Conservation (phyloP, 2,113 vertebrate species). For the Nerophis lumbriciformis region DNA sequence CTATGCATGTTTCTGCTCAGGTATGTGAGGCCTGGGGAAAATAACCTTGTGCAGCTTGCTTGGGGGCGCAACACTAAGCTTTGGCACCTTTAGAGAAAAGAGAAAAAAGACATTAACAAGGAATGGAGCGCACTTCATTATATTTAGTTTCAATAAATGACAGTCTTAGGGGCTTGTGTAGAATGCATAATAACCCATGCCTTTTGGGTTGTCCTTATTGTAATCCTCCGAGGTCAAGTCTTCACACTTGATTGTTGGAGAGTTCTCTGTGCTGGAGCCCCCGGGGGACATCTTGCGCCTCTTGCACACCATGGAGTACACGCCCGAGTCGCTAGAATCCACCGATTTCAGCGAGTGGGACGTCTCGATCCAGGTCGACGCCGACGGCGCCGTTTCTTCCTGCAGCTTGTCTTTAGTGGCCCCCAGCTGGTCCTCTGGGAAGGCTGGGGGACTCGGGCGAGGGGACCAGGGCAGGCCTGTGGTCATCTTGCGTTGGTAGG, state of each 20-base stretch:
- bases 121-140: slow-evolving; percentile 58
- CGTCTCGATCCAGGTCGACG: slow-evolving; percentile 89
- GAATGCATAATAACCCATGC: slow-evolving; percentile 96
- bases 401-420: slow-evolving; percentile 87
- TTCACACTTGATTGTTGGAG: slow-evolving; percentile 95
- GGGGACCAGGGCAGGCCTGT: slow-evolving; percentile 90
- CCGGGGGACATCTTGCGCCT: slow-evolving; percentile 88
- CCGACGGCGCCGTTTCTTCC: slow-evolving; percentile 72
- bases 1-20: slow-evolving; percentile 63
- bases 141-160: slow-evolving; percentile 63
- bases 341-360: slow-evolving; percentile 90
- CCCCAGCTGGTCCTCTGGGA: slow-evolving; percentile 87
- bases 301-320: slow-evolving; percentile 92
- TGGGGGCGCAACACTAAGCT: slow-evolving; percentile 76
- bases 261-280: slow-evolving; percentile 94
- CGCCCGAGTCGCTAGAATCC: slow-evolving; percentile 88
- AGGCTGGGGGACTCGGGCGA: slow-evolving; percentile 85
- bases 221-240: slow-evolving; percentile 91
- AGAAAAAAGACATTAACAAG: slow-evolving; percentile 66
- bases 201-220: slow-evolving; percentile 93
- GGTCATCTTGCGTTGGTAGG: slow-evolving; percentile 93
- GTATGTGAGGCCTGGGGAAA: slow-evolving; percentile 63
- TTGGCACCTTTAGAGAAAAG: slow-evolving; percentile 88
- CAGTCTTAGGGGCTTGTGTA: slow-evolving; percentile 89
- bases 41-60: slow-evolving; percentile 66